Conservation (phyloP, 2,888 invertebrate genomes). For the Sphaeridia pumilis region DNA sequence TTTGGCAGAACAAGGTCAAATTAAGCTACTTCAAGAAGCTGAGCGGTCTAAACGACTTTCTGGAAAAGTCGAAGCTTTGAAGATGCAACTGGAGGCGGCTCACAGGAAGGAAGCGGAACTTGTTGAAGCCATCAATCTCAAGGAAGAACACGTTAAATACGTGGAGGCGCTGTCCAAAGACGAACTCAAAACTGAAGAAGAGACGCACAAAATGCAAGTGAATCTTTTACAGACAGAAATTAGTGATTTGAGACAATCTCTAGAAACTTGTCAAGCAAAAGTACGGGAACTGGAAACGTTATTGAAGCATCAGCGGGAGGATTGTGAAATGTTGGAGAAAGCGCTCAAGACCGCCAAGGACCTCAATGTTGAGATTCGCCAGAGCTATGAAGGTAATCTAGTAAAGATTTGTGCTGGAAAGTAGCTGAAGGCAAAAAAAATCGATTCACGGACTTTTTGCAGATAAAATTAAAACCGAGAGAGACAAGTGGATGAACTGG, state of each 20-base stretch:
- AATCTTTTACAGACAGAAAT: constrained; percentile 9
- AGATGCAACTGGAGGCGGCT: constrained; percentile 10
- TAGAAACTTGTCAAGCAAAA: not conserved
- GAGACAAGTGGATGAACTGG: constrained; percentile 33
- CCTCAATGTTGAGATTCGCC: constrained; percentile 4
- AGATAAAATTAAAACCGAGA: constrained; percentile 27
- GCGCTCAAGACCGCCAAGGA: constrained; percentile 9
- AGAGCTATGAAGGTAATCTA: constrained; percentile 14
- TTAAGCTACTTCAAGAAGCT: not conserved
- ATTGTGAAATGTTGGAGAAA: constrained; percentile 10
- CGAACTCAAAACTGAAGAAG: constrained; percentile 7
- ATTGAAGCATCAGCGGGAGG: constrained; percentile 8
- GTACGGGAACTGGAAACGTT: constrained; percentile 8
- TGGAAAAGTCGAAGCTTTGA: constrained; percentile 12
- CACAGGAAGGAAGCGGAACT: not conserved
- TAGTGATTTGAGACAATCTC: not conserved
- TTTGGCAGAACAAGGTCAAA: constrained; percentile 1
- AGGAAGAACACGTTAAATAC: constrained; percentile 18
- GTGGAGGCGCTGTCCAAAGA: constrained; percentile 13
- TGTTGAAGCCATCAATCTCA: constrained; percentile 6
- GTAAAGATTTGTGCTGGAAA: no score
- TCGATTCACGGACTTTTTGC: no score
- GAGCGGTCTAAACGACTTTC: not conserved
- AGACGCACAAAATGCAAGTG: constrained; percentile 2
- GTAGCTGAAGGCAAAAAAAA: no score